phyloP scores from a whole-genome alignment of 1,140 invertebrate genomes.

The Rhysida immarginata region DNA sequence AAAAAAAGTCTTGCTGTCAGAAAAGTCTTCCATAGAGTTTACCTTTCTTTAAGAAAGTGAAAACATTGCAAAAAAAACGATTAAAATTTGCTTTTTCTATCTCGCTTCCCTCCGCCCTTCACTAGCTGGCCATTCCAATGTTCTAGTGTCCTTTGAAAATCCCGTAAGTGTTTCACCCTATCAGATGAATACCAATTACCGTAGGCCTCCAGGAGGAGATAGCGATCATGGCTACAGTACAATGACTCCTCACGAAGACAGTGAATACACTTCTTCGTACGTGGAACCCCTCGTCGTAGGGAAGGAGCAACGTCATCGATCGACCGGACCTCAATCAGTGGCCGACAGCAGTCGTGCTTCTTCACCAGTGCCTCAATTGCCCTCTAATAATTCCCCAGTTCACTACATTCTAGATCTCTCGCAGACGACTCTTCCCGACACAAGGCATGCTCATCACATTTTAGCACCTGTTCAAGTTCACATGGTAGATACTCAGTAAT shows the following conservation, averaged over 20 bases:
- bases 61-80: too few relatives aligned
- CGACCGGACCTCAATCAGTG: slow-evolving; percentile 21
- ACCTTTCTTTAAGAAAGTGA: too few relatives aligned
- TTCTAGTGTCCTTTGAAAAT: slow-evolving; percentile 31
- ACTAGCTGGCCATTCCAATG: slow-evolving; percentile 29
- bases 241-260: slow-evolving; percentile 83
- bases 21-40: too few relatives aligned
- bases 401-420: slow-evolving; percentile 11
- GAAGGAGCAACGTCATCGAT: slow-evolving; percentile 30
- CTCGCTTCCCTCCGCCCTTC: too few relatives aligned
- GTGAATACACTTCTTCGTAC: slow-evolving; percentile 53
- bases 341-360: slow-evolving; percentile 25
- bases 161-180: slow-evolving; percentile 58
- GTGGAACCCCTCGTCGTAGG: slow-evolving; percentile 40
- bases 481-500: slow-evolving; percentile 35
- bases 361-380: slow-evolving; percentile 19
- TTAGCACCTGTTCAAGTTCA: slow-evolving; percentile 78
- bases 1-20: too few relatives aligned
- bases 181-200: slow-evolving; percentile 63
- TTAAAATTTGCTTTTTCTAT: too few relatives aligned
- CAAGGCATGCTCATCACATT: slow-evolving; percentile 40
- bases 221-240: slow-evolving; percentile 90
- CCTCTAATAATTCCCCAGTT: slow-evolving; percentile 22
- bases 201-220: slow-evolving; percentile 50
- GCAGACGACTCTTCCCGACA: slow-evolving; percentile 8